Evolutionary conservation across 2,888 invertebrate genomes (phyloP).

Genomic region (Thymelicus acteon): DNA sequence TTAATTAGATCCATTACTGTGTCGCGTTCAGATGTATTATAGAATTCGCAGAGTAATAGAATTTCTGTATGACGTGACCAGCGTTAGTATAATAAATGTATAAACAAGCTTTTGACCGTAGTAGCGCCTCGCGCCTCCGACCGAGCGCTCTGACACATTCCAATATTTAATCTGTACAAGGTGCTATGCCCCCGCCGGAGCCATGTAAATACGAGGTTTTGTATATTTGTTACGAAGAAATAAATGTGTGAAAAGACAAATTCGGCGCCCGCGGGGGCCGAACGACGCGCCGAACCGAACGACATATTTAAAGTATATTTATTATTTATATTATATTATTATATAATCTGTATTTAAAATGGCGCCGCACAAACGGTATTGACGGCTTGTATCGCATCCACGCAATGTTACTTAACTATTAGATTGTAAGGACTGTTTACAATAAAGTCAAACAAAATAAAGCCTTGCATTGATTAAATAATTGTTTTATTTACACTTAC

Average conservation of each 20-base stretch:
- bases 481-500: constrained; percentile 57
- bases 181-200: constrained; percentile 42
- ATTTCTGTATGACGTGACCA: constrained; percentile 10
- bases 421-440: constrained; percentile 78
- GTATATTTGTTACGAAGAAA: constrained; percentile 73
- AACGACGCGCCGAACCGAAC: constrained; percentile 46
- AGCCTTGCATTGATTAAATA: constrained; percentile 79
- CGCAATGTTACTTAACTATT: constrained; percentile 82
- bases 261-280: constrained; percentile 49
- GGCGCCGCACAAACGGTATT: constrained; percentile 59
- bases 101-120: constrained; percentile 41
- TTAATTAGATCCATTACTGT: constrained; percentile 6
- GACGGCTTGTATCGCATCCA: constrained; percentile 68
- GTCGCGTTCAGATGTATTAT: neutral
- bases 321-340: constrained; percentile 54
- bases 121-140: constrained; percentile 47
- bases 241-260: constrained; percentile 47
- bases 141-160: constrained; percentile 54
- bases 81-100: constrained; percentile 14
- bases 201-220: constrained; percentile 53
- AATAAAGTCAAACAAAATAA: constrained; percentile 67
- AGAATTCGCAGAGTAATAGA: neutral
- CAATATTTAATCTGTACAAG: constrained; percentile 44
- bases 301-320: constrained; percentile 50
- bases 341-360: constrained; percentile 58